Percentiles rank a stretch among this genome's conserved stretches.
phyloP scores from a whole-genome alignment of 92 coral and sea anemone species.

The Phymanthus crucifer region DNA sequence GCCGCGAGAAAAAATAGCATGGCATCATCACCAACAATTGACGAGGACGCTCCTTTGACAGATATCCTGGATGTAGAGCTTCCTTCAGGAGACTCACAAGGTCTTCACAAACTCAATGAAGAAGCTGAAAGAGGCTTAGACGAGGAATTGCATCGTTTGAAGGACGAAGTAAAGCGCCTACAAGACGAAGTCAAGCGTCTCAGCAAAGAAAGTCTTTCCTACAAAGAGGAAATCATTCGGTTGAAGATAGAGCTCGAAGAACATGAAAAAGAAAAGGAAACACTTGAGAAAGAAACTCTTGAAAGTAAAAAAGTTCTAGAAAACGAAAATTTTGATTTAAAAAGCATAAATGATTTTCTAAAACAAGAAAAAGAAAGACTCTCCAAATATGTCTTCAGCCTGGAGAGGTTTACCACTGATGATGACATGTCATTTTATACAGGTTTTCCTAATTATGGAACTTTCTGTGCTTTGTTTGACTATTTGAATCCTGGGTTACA shows the following conservation, averaged over 20 bases:
- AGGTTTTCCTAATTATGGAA: constrained; percentile 56
- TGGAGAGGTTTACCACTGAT: neutral
- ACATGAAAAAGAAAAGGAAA: neutral
- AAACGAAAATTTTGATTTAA: constrained; percentile 7
- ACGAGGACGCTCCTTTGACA: neutral
- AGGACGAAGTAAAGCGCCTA: neutral
- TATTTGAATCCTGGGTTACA: constrained; percentile 48
- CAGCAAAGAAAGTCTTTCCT: neutral
- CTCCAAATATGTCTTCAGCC: neutral
- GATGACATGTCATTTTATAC: constrained; percentile 58
- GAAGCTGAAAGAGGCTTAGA: neutral
- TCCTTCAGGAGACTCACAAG: no score
- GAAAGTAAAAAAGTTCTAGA: neutral
- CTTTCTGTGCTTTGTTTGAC: constrained; percentile 41
- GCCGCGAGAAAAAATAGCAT: neutral
- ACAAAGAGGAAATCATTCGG: neutral
- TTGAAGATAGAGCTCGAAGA: neutral
- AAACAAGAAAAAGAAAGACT: neutral
- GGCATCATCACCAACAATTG: neutral
- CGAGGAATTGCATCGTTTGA: neutral
- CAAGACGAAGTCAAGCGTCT: neutral
- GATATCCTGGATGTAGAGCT: no score
- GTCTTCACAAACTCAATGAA: no score
- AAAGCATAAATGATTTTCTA: neutral
- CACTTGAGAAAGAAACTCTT: neutral